Percentiles rank a stretch among this genome's conserved stretches.
These are phyloP conservation scores for Caenorhabditis afra DNA, from an alignment of 2,888 invertebrate genomes.

Conservation along the genomic window DNA sequence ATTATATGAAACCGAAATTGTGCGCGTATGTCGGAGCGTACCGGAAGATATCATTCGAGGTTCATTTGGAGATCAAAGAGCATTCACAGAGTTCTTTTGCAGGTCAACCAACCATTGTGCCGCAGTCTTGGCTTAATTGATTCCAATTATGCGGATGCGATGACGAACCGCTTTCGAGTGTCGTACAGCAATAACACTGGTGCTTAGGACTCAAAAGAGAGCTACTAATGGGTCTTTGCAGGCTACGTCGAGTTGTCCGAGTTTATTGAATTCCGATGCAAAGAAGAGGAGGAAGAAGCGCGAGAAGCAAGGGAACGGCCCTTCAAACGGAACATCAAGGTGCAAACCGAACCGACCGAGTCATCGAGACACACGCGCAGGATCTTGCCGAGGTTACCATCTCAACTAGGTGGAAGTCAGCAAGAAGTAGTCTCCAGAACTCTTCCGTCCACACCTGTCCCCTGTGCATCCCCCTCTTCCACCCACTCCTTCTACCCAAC, in stretches of 20 bases:
- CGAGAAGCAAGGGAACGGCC: constrained; percentile 20
- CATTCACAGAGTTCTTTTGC: no score
- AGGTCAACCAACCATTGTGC: constrained; percentile 57
- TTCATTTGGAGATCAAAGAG: constrained; percentile 1
- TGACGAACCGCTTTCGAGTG: constrained; percentile 58
- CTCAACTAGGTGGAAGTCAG: not conserved
- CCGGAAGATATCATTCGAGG: constrained; percentile 63
- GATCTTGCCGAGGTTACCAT: constrained; percentile 53
- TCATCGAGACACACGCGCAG: constrained; percentile 25
- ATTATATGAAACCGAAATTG: constrained; percentile 70
- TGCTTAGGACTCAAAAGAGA: not conserved
- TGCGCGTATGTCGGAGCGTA: constrained; percentile 71
- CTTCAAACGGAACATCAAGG: constrained; percentile 44
- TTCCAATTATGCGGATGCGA: constrained; percentile 56
- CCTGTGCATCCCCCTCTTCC: constrained; percentile 20
- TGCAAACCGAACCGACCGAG: constrained; percentile 59
- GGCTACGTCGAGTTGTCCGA: constrained; percentile 61
- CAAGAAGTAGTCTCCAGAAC: constrained; percentile 25
- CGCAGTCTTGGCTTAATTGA: constrained; percentile 56
- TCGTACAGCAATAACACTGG: constrained; percentile 66
- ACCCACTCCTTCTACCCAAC: constrained; percentile 29
- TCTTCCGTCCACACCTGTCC: constrained; percentile 30
- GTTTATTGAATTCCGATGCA: constrained; percentile 60
- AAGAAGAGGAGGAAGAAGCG: constrained; percentile 55
- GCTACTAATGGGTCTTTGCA: constrained; percentile 11